Evolutionary conservation across 2,113 vertebrate species (phyloP).

Genomic region (Periophthalmus modestus): DNA sequence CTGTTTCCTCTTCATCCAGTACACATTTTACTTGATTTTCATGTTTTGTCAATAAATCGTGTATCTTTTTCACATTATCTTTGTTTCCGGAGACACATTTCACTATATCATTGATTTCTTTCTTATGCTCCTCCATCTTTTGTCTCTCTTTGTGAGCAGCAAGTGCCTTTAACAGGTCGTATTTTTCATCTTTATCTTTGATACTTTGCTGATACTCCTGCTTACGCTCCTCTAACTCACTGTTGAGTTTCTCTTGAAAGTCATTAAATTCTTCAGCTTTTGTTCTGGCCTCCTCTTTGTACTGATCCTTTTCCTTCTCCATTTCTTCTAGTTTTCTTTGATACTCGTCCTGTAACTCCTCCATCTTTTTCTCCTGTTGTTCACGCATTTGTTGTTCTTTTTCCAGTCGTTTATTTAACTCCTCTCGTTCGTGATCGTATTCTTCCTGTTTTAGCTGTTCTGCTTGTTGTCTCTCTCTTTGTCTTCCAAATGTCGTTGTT

Average conservation of each 20-base stretch:
- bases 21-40: background rate
- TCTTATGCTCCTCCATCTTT: background rate
- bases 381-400: background rate
- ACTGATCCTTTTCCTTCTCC: background rate
- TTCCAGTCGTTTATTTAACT: background rate
- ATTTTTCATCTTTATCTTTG: background rate
- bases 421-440: background rate
- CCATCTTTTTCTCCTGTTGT: background rate
- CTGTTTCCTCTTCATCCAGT: background rate
- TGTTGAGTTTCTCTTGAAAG: background rate
- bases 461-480: background rate
- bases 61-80: background rate
- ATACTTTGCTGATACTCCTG: background rate
- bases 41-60: background rate
- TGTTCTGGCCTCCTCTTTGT: background rate
- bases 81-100: background rate
- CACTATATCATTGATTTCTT: background rate
- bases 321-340: background rate
- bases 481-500: background rate
- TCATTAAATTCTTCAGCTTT: background rate
- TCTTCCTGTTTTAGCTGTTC: background rate
- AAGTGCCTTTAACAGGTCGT: background rate
- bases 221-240: background rate
- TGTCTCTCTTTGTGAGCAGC: background rate
- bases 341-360: background rate